Evolutionary conservation across 2,113 vertebrate genomes (phyloP).

Genomic region (Pampusana beccarii): DNA sequence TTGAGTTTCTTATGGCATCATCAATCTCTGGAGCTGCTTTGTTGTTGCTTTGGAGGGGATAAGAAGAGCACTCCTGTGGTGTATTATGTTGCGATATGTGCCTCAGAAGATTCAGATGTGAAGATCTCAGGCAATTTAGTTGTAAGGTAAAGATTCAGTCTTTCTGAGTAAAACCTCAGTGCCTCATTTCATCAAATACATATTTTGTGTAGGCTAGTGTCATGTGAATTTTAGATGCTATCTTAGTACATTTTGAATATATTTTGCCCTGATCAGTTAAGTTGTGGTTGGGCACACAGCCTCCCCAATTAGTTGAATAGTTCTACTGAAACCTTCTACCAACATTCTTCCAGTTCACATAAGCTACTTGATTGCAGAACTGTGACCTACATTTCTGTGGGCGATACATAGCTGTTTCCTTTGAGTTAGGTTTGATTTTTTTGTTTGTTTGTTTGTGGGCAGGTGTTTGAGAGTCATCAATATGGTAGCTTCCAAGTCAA

Average conservation of each 20-base stretch:
- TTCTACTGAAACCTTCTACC: neutral
- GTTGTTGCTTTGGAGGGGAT: neutral
- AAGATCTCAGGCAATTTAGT: neutral
- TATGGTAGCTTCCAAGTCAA: neutral
- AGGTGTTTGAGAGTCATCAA: neutral
- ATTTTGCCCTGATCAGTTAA: neutral
- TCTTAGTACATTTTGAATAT: neutral
- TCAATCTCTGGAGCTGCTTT: neutral
- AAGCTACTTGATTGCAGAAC: neutral
- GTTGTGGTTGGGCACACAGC: neutral
- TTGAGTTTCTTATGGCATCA: neutral
- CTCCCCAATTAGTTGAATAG: neutral
- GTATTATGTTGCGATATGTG: neutral
- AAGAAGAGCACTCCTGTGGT: neutral
- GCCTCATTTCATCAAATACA: neutral
- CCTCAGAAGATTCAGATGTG: neutral
- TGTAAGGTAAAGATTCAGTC: neutral
- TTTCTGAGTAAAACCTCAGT: neutral
- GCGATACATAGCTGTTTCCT: accelerated
- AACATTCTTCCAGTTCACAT: neutral
- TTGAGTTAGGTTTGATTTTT: neutral
- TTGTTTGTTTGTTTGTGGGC: neutral
- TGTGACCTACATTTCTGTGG: neutral
- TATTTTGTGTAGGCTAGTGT: neutral
- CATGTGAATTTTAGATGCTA: neutral